Conservation (phyloP, 2,888 invertebrate genomes). For the Cheilosia variabilis region DNA sequence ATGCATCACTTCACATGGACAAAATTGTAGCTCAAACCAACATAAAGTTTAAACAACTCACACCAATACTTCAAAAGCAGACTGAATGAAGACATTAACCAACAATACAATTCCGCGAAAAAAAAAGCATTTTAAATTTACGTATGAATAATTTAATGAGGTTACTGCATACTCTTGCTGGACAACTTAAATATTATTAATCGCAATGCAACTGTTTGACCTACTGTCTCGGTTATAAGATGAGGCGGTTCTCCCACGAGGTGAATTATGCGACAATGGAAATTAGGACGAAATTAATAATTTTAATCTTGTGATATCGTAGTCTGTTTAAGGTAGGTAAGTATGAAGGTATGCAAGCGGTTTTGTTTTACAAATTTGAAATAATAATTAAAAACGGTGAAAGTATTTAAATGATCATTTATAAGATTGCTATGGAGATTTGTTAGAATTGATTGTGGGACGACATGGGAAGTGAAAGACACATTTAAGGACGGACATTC, state of each 20-base stretch:
- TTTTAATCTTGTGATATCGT: neutral
- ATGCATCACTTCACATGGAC: neutral
- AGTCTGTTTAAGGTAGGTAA: neutral
- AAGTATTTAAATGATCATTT: too few species aligned
- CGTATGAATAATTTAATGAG: conserved; percentile 6
- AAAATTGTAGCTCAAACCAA: neutral
- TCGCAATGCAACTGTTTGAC: conserved; percentile 12
- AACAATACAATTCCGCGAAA: neutral
- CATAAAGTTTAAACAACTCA: neutral
- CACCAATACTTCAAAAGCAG: neutral
- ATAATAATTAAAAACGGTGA: too few species aligned
- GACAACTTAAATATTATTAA: neutral
- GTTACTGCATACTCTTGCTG: neutral
- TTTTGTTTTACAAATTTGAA: too few species aligned
- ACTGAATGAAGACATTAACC: neutral
- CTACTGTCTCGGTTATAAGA: conserved; percentile 4
- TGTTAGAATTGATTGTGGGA: too few species aligned
- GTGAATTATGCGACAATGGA: neutral
- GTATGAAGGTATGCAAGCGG: too few species aligned
- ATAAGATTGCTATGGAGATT: too few species aligned
- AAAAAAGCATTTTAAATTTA: conserved; percentile 6
- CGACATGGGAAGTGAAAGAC: too few species aligned
- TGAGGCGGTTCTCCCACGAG: neutral
- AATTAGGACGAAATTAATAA: conserved; percentile 13
- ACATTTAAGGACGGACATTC: too few species aligned